Evolutionary conservation across 2,113 vertebrate species (phyloP).

Genomic region (Coptodon rendalli): DNA sequence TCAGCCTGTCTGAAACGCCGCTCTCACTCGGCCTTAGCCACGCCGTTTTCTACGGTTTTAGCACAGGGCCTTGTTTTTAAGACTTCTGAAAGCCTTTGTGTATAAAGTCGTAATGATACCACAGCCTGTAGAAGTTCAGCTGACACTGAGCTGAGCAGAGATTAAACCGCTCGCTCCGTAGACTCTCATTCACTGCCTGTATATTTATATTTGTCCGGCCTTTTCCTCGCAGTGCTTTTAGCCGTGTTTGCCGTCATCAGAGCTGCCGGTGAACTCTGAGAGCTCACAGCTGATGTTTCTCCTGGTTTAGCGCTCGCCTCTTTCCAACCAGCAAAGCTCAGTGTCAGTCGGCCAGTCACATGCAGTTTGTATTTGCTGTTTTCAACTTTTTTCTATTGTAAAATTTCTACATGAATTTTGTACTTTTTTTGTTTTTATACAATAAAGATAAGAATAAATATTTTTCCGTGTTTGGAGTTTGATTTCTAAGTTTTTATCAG

Average conservation of each 20-base stretch:
- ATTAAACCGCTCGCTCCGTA: neutral
- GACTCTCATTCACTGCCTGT: neutral
- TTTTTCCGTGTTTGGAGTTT: neutral
- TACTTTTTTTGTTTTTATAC: conserved; percentile 61
- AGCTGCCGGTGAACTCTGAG: neutral
- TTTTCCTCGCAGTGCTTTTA: neutral
- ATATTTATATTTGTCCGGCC: neutral
- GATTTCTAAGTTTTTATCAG: neutral
- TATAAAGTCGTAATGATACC: neutral
- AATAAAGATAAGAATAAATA: conserved; percentile 64
- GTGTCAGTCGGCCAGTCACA: conserved; percentile 52
- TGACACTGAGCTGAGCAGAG: neutral
- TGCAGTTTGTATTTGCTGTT: conserved; percentile 61
- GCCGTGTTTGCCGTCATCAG: neutral
- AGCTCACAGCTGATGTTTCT: conserved; percentile 35
- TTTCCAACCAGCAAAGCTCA: neutral
- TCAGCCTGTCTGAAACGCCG: neutral
- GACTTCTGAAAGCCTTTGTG: neutral
- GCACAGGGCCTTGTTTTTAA: neutral
- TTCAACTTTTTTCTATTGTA: conserved; percentile 58
- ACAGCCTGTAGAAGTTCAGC: neutral
- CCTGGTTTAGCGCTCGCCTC: conserved; percentile 11
- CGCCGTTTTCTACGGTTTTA: neutral
- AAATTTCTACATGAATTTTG: conserved; percentile 69
- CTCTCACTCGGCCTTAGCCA: neutral